Evolutionary conservation across 2,113 vertebrate genomes (phyloP).

Genomic region (Leucoraja erinaceus): DNA sequence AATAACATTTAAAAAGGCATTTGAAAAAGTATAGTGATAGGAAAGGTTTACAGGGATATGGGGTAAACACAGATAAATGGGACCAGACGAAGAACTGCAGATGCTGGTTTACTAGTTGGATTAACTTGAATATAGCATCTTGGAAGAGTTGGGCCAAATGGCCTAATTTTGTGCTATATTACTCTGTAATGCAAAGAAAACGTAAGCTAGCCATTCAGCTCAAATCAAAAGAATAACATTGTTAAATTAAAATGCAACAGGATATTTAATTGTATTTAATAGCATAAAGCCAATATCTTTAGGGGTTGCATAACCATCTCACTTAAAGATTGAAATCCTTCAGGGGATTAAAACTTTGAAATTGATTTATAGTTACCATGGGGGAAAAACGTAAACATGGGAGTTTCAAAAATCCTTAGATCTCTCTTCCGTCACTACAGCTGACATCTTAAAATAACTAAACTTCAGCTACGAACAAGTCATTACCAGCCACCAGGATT

Average conservation of each 20-base stretch:
- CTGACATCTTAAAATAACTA: slow-evolving; percentile 29
- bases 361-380: slow-evolving; percentile 22
- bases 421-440: slow-evolving; percentile 9
- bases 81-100: too few species aligned
- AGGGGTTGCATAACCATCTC: not conserved
- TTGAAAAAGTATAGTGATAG: too few species aligned
- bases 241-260: not conserved
- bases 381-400: not conserved
- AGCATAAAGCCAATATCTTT: not conserved
- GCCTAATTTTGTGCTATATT: not conserved
- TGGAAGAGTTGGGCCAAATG: too few species aligned
- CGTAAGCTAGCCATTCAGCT: not conserved
- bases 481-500: slow-evolving; percentile 18
- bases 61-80: too few species aligned
- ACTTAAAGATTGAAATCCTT: not conserved
- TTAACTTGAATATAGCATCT: too few species aligned
- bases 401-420: slow-evolving; percentile 21
- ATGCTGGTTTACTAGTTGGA: too few species aligned
- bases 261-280: not conserved
- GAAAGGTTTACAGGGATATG: too few species aligned
- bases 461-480: not conserved
- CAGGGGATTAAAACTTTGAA: not conserved
- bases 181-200: not conserved
- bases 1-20: too few species aligned
- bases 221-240: not conserved